Evolutionary conservation across 2,113 vertebrate species (phyloP), one percentile per base, ranked within the genome.

Genomic region (Gulo gulo): DNA sequence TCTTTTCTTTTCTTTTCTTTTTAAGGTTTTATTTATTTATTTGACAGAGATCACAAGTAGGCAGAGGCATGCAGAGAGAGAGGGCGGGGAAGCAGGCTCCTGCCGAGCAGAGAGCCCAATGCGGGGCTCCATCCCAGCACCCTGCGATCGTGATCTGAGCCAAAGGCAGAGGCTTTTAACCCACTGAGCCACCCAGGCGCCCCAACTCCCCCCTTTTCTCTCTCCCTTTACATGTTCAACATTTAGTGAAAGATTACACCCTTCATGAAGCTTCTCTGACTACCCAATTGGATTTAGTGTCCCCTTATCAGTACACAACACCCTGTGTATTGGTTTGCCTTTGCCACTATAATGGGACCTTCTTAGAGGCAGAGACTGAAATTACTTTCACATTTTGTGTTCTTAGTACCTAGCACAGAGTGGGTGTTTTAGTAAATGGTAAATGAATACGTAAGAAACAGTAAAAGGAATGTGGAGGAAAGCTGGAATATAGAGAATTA

Each of bases 381-480:
- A 71, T 88, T 94, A 45, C 47, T 86, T 93, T 80, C 34, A 67
- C 23, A 74, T 82, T 96, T 94, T 76, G 34, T 67, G 36, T 83
- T 85, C 23, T 84, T 73, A 76, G 36, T 89, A 14, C 31, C 24
- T 36, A 87, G 39, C 18, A 88, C 52, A 82, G 73, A 93, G 67
- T 61, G 21, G 21, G 26, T 84, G 21, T 80, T 94, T 83, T 78
- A 63, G 31, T 84, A 83, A 92, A 79, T 94, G 29, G 42, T 80
- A 59, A 80, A 59, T 89, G 50, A 82, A 80, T 67, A 94, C 86
- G 61, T 93, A 93, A 93, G 39, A 80, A 85, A 36, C 45, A 86
- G 42, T 34, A 86, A 83, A 61, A 71, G 7, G 73, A 83, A 73
- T 55, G 26, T 39, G 57, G 52, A 82, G 34, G 47, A 79, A 91